These are phyloP conservation scores for Drosophila saltans DNA, from an alignment of 1,140 invertebrate genomes.

Conservation along the genomic window DNA sequence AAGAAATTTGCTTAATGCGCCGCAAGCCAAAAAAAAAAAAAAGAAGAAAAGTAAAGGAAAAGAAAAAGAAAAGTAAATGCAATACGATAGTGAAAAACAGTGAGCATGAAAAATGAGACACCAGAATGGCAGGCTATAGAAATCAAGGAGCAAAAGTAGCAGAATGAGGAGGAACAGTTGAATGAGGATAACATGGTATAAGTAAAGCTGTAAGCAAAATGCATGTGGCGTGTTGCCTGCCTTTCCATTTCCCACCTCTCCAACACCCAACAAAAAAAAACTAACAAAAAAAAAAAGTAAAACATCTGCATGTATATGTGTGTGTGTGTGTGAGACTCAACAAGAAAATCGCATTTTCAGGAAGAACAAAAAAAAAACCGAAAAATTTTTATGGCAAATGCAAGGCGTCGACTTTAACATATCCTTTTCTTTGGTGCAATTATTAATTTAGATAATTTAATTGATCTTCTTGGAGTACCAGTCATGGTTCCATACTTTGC, in stretches of 20 bases:
- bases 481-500: too few species aligned
- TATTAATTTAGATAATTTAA: too few species aligned
- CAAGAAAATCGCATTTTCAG: conserved; percentile 75
- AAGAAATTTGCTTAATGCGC: conserved; percentile 72
- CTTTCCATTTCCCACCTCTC: conserved; percentile 10
- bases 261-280: neutral
- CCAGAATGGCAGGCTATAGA: conserved; percentile 8
- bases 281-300: neutral
- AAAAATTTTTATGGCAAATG: conserved; percentile 19
- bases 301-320: conserved; percentile 42
- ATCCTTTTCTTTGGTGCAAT: neutral
- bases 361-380: neutral
- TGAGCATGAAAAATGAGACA: neutral
- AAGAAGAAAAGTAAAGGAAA: conserved; percentile 8
- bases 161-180: neutral
- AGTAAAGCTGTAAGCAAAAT: conserved; percentile 65
- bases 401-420: neutral
- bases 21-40: conserved; percentile 36
- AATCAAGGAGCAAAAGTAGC: neutral
- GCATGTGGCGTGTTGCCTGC: conserved; percentile 44
- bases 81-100: conserved; percentile 28
- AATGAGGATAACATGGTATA: conserved; percentile 35
- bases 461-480: too few species aligned
- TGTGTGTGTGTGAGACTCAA: conserved; percentile 38
- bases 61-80: conserved; percentile 20